A percentile compares a stretch with the other conserved stretches of the same genome.
phyloP scores from a whole-genome alignment of 2,797 vertebrate genomes.

The Pyrrhura leucotis region DNA sequence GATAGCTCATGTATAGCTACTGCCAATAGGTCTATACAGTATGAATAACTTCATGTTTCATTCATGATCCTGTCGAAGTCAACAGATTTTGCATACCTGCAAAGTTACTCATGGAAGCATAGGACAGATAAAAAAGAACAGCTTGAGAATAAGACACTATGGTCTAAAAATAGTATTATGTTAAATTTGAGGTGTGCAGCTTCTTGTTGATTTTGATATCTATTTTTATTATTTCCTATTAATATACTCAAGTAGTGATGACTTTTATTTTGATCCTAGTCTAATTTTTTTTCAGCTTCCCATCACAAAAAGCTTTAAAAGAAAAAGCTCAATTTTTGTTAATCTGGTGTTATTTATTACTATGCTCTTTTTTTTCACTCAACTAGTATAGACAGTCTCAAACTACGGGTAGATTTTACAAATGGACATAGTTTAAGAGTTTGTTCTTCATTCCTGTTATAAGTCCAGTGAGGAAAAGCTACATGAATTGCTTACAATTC shows the following conservation, averaged over 20 bases:
- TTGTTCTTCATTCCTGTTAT: neutral
- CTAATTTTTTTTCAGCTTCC: neutral
- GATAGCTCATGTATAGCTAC: neutral
- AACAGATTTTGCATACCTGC: slow-evolving; percentile 37
- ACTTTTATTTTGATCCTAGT: neutral
- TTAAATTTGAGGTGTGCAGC: neutral
- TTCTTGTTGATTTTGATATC: neutral
- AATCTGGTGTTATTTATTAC: neutral
- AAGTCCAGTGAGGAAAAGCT: neutral
- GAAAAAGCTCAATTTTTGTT: neutral
- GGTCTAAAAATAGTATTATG: neutral
- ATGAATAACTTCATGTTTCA: neutral
- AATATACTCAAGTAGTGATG: neutral
- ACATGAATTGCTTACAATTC: neutral
- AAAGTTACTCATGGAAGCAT: slow-evolving; percentile 3
- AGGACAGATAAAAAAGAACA: neutral
- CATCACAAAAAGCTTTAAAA: neutral
- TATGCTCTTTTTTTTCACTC: neutral
- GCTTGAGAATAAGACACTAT: neutral
- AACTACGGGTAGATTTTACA: neutral
- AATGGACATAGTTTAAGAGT: neutral
- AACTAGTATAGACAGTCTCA: neutral
- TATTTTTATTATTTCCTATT: slow-evolving; percentile 15
- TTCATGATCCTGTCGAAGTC: neutral
- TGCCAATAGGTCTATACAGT: neutral